Base-by-base conservation (phyloP, 35 echinoderm and acorn worm genomes). In the Ophiothrix spiculata region DNA sequence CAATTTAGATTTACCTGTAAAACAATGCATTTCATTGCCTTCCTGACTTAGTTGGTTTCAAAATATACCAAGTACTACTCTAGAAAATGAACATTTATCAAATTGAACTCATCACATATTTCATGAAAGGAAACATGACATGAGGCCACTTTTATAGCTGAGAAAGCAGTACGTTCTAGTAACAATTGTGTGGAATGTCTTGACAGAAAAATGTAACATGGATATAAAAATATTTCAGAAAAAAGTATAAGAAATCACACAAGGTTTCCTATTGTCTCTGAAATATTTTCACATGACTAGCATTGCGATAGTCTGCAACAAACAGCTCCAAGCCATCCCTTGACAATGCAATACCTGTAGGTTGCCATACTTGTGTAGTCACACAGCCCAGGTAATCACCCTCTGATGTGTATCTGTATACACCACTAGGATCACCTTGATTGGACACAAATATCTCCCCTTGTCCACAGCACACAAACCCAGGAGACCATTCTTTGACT, bases 261-360 rank as follows among this genome's bases (percentile, higher is more conserved):
- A 10, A 10, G 42, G 6, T 49, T 49, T 19, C 6, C 19, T 19
- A 49, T 49, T 6, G 42, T 10, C 42, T 6, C 42, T 49, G 42
- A 49, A 49, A 49, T 49, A 49, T 49, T 49, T 49, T 49, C 6
- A 49, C 19, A 10, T 49, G 42, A 10, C 19, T 49, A 49, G 6
- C 42, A 6, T 19, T 49, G n/a, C n/a, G n/a, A 49, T 10, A 10
- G 42, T 49, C 42, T 49, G 42, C 42, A 49, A 49, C 42, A 49
- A 49, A 49, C 42, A 49, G 42, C 42, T 49, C 42, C n/a, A n/a
- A n/a, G 4, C 60, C 60, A 69, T 69, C 60, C 3, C 29, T 10
- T 69, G 60, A 69, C 60, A 69, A 69, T 69, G 60, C 60, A 69
- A 69, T 69, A n/a, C 60, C 60, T 15, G 60, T n/a, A 69, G 60